These are phyloP conservation scores for Lagopus leucura DNA, from an alignment of 2,113 vertebrate species.

Conservation along the genomic window DNA sequence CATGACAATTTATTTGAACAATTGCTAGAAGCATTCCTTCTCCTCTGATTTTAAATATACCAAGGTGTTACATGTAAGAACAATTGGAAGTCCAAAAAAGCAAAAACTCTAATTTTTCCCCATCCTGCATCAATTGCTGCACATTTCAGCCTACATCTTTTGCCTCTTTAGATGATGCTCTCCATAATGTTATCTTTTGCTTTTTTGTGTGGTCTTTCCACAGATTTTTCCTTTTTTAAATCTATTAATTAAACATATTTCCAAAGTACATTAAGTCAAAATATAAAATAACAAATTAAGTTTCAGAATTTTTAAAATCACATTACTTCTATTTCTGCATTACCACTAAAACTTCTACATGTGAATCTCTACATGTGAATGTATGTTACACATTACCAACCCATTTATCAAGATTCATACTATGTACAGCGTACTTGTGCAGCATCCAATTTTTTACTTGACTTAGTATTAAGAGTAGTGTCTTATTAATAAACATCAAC, in stretches of 20 bases:
- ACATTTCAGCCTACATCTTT: background rate
- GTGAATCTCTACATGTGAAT: background rate
- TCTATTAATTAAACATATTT: background rate
- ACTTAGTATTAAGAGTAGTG: background rate
- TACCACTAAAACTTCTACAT: background rate
- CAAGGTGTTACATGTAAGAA: background rate
- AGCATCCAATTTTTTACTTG: background rate
- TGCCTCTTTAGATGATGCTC: background rate
- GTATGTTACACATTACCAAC: background rate
- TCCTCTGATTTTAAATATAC: background rate
- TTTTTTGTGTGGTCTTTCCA: background rate
- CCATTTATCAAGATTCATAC: background rate
- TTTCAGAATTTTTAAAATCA: background rate
- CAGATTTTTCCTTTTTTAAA: background rate
- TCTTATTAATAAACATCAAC: background rate
- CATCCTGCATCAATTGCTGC: background rate
- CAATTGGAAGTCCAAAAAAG: background rate
- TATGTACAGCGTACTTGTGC: accelerated
- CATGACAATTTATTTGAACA: background rate
- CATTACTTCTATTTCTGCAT: background rate
- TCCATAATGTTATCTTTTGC: background rate
- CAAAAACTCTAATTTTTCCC: background rate
- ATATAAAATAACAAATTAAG: background rate
- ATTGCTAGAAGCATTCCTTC: background rate
- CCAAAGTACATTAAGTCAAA: background rate